Evolutionary conservation across 1,140 invertebrate species (phyloP).

Genomic region (Drosophila pandora): DNA sequence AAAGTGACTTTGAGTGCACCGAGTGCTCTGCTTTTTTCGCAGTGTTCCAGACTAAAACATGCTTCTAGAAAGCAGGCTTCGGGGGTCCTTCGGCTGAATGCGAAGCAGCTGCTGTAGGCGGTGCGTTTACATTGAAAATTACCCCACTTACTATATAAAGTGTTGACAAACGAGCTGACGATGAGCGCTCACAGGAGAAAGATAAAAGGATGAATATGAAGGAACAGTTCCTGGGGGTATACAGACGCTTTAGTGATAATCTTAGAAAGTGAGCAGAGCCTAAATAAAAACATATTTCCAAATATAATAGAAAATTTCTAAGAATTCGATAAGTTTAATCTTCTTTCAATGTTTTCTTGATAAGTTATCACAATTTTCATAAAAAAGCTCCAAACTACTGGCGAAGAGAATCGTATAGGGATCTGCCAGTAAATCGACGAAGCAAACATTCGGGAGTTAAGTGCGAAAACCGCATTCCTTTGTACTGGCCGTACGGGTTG

Average conservation of each 20-base stretch:
- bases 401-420: no score
- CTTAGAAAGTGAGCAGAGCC: background rate
- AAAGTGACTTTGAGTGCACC: no score
- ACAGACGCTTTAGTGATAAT: background rate
- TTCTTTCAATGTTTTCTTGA: no score
- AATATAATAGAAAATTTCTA: background rate
- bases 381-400: no score
- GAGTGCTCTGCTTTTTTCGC: background rate
- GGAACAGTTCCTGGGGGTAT: background rate
- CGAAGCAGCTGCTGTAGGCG: constrained; percentile 65
- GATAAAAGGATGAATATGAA: constrained; percentile 8
- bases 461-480: constrained; percentile 44
- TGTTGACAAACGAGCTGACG: constrained; percentile 62
- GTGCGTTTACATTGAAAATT: constrained; percentile 79
- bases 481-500: constrained; percentile 30
- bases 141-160: constrained; percentile 62
- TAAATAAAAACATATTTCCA: background rate
- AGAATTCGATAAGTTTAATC: background rate
- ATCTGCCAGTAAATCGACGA: background rate
- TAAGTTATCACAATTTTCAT: no score
- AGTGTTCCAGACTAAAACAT: background rate
- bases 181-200: constrained; percentile 31
- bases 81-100: constrained; percentile 10
- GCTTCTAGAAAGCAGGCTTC: background rate
- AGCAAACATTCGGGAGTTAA: constrained; percentile 21